These are phyloP conservation scores for Zosterops lateralis DNA, from an alignment of 2,113 vertebrate genomes.

Conservation along the genomic window DNA sequence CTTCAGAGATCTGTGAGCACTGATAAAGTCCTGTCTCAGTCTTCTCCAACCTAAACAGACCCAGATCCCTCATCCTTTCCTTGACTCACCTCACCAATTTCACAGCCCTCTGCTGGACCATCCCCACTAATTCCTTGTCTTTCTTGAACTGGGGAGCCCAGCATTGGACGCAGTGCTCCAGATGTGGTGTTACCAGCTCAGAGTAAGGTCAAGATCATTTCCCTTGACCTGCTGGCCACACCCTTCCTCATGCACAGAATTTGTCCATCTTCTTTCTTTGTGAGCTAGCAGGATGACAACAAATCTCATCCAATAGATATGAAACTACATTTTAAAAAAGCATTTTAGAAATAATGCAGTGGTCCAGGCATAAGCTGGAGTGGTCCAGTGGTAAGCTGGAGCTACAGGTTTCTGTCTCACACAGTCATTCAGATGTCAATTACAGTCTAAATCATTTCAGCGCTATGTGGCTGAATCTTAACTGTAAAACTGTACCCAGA, in stretches of 20 bases:
- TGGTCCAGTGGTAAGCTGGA: neutral
- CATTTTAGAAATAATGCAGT: neutral
- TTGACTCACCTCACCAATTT: neutral
- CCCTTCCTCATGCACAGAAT: neutral
- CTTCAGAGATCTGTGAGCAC: neutral
- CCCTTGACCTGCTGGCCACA: neutral
- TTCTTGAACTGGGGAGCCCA: neutral
- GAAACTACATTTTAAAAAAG: neutral
- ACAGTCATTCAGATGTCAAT: neutral
- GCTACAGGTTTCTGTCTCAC: neutral
- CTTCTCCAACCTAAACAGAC: neutral
- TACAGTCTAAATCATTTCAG: neutral
- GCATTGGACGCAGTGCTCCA: neutral
- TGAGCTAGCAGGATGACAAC: neutral
- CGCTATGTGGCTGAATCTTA: neutral
- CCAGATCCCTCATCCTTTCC: neutral
- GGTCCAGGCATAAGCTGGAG: neutral
- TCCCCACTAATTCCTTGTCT: neutral
- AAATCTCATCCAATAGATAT: neutral
- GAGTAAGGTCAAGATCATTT: neutral
- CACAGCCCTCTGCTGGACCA: rapidly evolving
- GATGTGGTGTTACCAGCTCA: neutral
- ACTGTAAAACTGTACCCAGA: neutral
- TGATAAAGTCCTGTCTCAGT: neutral
- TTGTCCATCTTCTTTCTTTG: neutral